Conservation (phyloP, 2,113 vertebrate species). For the Hydrolagus affinis region DNA sequence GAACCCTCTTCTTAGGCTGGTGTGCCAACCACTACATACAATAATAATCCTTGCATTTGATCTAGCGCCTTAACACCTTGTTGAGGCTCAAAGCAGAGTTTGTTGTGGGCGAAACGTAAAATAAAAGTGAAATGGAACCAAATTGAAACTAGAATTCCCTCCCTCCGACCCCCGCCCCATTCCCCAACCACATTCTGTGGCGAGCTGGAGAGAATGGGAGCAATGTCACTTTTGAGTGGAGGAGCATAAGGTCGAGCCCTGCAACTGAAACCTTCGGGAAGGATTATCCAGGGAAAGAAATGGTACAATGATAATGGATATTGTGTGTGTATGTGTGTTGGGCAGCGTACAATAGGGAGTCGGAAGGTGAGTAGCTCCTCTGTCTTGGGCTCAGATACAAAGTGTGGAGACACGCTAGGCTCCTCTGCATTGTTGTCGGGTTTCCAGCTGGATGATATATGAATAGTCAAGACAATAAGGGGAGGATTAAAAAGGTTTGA, state of each 20-base stretch:
- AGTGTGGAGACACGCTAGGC: background rate
- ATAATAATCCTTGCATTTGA: no score
- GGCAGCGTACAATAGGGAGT: background rate
- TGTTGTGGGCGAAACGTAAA: no score
- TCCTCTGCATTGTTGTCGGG: background rate
- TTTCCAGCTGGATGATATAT: slow-evolving; percentile 22
- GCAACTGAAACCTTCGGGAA: background rate
- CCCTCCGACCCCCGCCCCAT: no score
- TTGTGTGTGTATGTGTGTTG: no score
- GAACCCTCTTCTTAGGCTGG: no score
- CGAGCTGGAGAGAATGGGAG: background rate
- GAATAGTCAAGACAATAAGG: background rate
- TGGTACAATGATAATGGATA: background rate
- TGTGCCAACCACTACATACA: no score
- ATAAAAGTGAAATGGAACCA: no score
- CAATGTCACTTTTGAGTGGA: background rate
- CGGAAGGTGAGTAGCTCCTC: background rate
- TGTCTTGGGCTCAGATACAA: background rate
- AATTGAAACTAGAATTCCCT: no score
- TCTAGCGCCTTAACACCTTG: no score
- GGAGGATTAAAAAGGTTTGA: slow-evolving; percentile 23
- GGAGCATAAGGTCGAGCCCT: background rate
- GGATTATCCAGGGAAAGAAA: background rate
- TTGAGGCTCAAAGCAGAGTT: no score
- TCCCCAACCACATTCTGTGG: no score